Conservation (phyloP, 2,113 vertebrate genomes). For the Phyllostomus discolor region DNA sequence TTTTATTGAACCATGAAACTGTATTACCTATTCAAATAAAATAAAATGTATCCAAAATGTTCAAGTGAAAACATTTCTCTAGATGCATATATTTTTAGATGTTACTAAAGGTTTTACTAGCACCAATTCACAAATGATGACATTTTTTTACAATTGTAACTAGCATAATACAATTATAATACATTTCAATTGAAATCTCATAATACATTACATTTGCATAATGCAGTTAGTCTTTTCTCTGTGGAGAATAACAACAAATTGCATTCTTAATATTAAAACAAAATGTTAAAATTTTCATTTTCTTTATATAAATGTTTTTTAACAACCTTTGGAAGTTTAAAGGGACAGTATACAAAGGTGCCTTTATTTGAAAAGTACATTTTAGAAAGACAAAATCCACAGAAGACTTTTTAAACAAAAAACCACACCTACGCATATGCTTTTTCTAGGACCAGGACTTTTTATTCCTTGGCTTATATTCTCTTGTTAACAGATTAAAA, state of each 20-base stretch:
- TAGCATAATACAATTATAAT: constrained; percentile 1
- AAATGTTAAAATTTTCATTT: constrained; percentile 47
- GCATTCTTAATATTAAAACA: constrained; percentile 46
- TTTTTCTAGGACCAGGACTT: neutral
- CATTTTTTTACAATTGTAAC: neutral
- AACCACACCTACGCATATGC: neutral
- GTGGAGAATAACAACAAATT: constrained; percentile 28
- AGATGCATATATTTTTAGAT: neutral
- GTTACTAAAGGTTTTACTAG: neutral
- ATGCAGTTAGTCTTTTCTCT: constrained; percentile 45
- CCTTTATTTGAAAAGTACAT: constrained; percentile 27
- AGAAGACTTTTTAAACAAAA: neutral
- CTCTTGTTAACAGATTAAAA: neutral
- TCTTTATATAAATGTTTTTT: constrained; percentile 39
- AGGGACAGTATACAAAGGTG: constrained; percentile 1
- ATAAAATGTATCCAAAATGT: constrained; percentile 8
- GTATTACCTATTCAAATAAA: neutral
- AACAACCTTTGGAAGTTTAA: constrained; percentile 44
- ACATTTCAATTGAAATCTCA: neutral
- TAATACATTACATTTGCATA: constrained; percentile 7
- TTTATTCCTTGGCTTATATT: neutral
- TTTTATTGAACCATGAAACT: constrained; percentile 24
- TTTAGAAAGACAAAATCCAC: constrained; percentile 20
- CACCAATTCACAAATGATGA: neutral
- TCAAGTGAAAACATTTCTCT: neutral